Evolutionary conservation across 2,113 vertebrate species (phyloP).

Genomic region (Marmota flaviventris): DNA sequence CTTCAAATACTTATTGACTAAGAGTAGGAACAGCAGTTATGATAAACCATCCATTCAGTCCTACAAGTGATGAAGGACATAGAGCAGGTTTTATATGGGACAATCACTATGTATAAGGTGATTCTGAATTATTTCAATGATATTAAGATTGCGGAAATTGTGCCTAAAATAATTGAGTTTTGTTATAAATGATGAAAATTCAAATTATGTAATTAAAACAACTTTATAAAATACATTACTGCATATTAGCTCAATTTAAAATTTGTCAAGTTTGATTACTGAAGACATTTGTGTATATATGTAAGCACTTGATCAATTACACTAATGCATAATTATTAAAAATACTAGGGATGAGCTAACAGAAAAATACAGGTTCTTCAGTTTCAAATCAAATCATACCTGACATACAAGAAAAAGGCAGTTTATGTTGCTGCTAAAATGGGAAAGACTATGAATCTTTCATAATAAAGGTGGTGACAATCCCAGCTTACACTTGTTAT

Average conservation of each 20-base stretch:
- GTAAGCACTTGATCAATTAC: background rate
- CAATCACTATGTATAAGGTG: too few relatives aligned
- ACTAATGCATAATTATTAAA: too few relatives aligned
- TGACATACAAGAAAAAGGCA: background rate
- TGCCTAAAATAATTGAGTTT: background rate
- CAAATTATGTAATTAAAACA: constrained; percentile 8
- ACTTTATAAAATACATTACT: constrained; percentile 14
- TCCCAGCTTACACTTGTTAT: background rate
- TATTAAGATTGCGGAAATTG: background rate
- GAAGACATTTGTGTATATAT: background rate
- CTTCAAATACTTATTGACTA: constrained; percentile 92
- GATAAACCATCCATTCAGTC: constrained; percentile 96
- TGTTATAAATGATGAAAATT: constrained; percentile 26
- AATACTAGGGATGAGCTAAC: too few relatives aligned
- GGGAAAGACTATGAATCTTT: constrained; percentile 2
- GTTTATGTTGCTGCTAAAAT: constrained; percentile 1
- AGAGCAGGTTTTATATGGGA: too few relatives aligned
- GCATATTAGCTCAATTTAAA: background rate
- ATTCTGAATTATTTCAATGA: too few relatives aligned
- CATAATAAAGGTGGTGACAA: background rate
- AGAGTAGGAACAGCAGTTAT: constrained; percentile 95
- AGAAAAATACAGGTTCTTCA: too few relatives aligned
- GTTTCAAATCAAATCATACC: too few relatives aligned
- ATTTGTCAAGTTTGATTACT: background rate
- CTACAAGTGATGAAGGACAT: constrained; percentile 85